A percentile compares a stretch with the other conserved stretches of the same genome.
Evolutionary conservation across 2,888 invertebrate genomes (phyloP).

Genomic region (Latheticus oryzae): DNA sequence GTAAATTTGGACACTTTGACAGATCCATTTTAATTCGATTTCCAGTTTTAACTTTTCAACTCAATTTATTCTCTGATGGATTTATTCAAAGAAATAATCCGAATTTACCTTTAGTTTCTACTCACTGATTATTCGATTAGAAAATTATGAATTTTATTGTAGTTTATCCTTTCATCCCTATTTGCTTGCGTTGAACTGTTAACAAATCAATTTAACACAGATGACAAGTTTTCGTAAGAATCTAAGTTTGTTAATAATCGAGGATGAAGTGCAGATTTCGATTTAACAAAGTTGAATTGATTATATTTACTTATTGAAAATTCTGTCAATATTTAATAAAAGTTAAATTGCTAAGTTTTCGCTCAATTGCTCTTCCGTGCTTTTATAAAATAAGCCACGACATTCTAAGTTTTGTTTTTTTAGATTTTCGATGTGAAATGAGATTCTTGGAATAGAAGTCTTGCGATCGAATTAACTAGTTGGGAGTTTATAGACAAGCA

Average conservation of each 20-base stretch:
- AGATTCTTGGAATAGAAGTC: conserved; percentile 43
- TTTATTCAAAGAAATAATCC: too few species aligned
- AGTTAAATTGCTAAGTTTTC: conserved; percentile 33
- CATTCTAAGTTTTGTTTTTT: conserved; percentile 34
- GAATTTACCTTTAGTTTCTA: too few species aligned
- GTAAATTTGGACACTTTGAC: conserved; percentile 28
- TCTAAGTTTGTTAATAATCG: conserved; percentile 16
- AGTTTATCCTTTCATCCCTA: too few species aligned
- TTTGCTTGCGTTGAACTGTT: too few species aligned
- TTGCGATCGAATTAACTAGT: conserved; percentile 45
- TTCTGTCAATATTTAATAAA: conserved; percentile 34
- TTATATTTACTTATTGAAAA: too few species aligned
- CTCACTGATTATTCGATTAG: too few species aligned
- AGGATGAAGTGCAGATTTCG: too few species aligned
- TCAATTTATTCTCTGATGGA: conserved; percentile 31
- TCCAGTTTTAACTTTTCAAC: conserved; percentile 27
- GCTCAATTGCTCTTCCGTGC: conserved; percentile 30
- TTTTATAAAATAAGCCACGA: conserved; percentile 21
- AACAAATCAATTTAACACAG: too few species aligned
- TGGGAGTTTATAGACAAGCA: conserved; percentile 13
- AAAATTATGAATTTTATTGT: too few species aligned
- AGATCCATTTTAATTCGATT: conserved; percentile 31
- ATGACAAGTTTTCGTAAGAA: too few species aligned
- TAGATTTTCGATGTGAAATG: conserved; percentile 43
- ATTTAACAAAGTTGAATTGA: too few species aligned